Conservation (phyloP, 1,140 invertebrate genomes). For the Hyphantria cunea region DNA sequence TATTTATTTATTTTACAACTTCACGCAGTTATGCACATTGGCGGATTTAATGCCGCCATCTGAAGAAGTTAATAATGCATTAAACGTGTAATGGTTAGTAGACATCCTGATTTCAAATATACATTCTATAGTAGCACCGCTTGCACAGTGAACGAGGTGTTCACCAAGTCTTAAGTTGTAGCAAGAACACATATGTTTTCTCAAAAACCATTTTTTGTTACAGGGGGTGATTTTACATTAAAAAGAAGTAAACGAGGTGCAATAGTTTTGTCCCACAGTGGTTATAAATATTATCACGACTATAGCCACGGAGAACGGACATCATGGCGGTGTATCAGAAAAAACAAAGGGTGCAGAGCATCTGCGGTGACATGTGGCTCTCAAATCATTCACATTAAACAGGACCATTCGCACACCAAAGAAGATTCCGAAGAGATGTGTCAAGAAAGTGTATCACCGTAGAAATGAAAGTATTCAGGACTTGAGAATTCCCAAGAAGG, state of each 20-base stretch:
- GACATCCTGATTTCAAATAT: too few species aligned
- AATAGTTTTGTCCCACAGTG: constrained; percentile 21
- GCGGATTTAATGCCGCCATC: too few species aligned
- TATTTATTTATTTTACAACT: too few species aligned
- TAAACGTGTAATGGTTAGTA: too few species aligned
- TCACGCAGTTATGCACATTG: too few species aligned
- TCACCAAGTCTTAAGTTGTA: too few species aligned
- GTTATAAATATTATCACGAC: constrained; percentile 31
- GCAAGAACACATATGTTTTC: background rate
- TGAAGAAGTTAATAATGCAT: too few species aligned
- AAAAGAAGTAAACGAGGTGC: constrained; percentile 28
- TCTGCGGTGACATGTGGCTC: constrained; percentile 12
- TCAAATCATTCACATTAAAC: background rate
- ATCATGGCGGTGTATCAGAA: constrained; percentile 35
- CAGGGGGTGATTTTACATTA: background rate
- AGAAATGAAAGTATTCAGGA: too few species aligned
- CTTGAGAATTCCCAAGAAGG: too few species aligned
- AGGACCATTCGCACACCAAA: background rate
- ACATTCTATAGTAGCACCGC: too few species aligned
- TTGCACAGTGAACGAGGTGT: too few species aligned
- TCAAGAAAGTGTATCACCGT: too few species aligned
- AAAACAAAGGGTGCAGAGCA: constrained; percentile 34
- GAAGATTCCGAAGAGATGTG: background rate
- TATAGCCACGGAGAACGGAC: constrained; percentile 29
- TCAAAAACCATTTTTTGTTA: background rate